phyloP scores from a whole-genome alignment of 2,888 invertebrate genomes.

The Quadriops clusia region DNA sequence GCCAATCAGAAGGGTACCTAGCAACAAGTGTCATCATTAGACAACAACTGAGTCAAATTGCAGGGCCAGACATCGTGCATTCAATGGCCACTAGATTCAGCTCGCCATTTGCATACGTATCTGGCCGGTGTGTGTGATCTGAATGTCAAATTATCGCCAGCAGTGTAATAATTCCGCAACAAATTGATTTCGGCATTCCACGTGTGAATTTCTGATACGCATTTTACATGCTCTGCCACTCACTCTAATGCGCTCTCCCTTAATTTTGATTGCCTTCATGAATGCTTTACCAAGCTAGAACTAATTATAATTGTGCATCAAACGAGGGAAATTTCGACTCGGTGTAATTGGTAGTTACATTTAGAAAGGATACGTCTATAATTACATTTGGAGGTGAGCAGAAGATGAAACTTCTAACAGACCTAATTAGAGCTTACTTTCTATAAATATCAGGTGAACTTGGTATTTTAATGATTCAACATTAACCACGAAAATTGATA shows the following conservation, averaged over 20 bases:
- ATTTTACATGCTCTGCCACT: slow-evolving; percentile 17
- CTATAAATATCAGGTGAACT: no score
- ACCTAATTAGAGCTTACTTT: no score
- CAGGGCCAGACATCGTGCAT: slow-evolving; percentile 10
- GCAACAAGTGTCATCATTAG: slow-evolving; percentile 27
- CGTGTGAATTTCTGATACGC: slow-evolving; percentile 15
- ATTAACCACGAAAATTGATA: no score
- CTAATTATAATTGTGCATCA: slow-evolving; percentile 17
- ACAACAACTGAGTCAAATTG: slow-evolving; percentile 24
- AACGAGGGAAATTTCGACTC: slow-evolving; percentile 13
- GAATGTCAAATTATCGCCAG: slow-evolving; percentile 11
- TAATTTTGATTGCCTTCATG: slow-evolving; percentile 18
- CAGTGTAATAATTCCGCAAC: slow-evolving; percentile 7
- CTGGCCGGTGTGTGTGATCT: slow-evolving; percentile 15
- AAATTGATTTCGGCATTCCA: slow-evolving; percentile 20
- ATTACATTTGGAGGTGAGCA: no score
- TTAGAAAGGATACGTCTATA: no score
- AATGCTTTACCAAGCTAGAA: slow-evolving; percentile 16
- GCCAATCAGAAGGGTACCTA: slow-evolving; percentile 12
- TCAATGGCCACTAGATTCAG: slow-evolving; percentile 4
- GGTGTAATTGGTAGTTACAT: slow-evolving; percentile 6
- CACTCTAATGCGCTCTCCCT: slow-evolving; percentile 9
- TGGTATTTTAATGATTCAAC: no score
- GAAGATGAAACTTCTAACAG: no score
- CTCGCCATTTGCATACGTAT: slow-evolving; percentile 20